Conservation (phyloP, 2,797 vertebrate genomes). For the Chelon auratus region DNA sequence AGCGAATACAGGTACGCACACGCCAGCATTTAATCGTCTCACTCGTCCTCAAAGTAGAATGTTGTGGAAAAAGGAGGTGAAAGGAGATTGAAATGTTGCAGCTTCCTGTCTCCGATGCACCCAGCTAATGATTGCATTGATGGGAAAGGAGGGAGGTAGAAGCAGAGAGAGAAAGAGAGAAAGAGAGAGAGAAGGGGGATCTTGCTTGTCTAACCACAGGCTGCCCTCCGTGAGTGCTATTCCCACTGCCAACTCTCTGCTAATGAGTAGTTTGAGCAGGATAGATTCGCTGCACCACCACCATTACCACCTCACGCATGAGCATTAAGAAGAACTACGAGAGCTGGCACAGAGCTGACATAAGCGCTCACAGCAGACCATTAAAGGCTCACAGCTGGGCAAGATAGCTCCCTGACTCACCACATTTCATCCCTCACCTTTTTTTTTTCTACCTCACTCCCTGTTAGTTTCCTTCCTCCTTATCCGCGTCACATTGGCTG, state of each 20-base stretch:
- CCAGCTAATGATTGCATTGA: slow-evolving; percentile 64
- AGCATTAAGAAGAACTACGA: slow-evolving; percentile 70
- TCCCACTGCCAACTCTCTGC: slow-evolving; percentile 73
- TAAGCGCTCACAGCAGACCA: slow-evolving; percentile 68
- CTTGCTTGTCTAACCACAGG: slow-evolving; percentile 65
- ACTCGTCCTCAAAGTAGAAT: slow-evolving; percentile 1
- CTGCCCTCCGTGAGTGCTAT: slow-evolving; percentile 69
- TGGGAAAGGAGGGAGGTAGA: slow-evolving; percentile 52
- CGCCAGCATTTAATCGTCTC: not conserved
- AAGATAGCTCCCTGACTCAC: slow-evolving; percentile 60
- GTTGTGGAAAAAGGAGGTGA: slow-evolving; percentile 9
- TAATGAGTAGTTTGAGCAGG: slow-evolving; percentile 77
- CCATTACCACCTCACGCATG: slow-evolving; percentile 69
- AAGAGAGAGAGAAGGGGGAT: slow-evolving; percentile 6
- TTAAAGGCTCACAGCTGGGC: slow-evolving; percentile 63
- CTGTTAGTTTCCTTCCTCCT: slow-evolving; percentile 32
- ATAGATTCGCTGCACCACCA: slow-evolving; percentile 69
- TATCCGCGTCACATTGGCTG: slow-evolving; percentile 48
- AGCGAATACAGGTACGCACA: slow-evolving; percentile 89
- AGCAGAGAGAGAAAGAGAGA: slow-evolving; percentile 4
- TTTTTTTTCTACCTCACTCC: slow-evolving; percentile 4
- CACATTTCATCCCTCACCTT: slow-evolving; percentile 57
- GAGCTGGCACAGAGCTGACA: slow-evolving; percentile 73
- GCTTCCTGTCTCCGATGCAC: slow-evolving; percentile 55
- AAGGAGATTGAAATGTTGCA: slow-evolving; percentile 55